Evolutionary conservation across 2,888 invertebrate species (phyloP), one percentile per base, ranked within the genome.

Genomic region (Pyrgus malvae): DNA sequence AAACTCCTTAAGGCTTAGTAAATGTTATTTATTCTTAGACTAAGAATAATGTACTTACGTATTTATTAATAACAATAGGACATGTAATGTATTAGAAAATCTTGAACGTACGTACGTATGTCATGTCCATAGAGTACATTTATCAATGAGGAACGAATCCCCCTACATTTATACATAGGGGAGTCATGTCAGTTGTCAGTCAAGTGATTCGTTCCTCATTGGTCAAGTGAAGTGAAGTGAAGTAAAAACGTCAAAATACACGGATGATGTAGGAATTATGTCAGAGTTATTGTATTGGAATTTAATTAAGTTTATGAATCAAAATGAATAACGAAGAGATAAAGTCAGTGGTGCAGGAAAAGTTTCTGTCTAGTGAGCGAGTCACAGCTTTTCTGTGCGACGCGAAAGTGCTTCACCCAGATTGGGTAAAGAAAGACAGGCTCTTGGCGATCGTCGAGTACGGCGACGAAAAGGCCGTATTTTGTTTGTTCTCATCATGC

Each of bases 401-500:
- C 59, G 89, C 89, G 27, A 89, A 87, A 76, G 81, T 91, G 59
- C 74, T 91, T 50, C 85, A 84, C 70, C 80, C 90, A 48, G 87
- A 91, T 65, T 85, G 84, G 82, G 78, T 85, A 27, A 85, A 85
- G 65, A 87, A 79, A 63, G 90, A 91, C 65, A 76, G 91, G 61
- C 75, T 91, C 48, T 65, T 91, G 55, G 84, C 87, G 19, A 85
- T 91, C 50, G 90, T 90, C 16, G 88, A 90, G 66, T 88, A 85
- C 68, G 88, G 87, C 59, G 89, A 89, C 59, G 90, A 90, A 77
- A 90, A 90, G 68, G 90, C 90, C 50, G 86, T 91, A 48, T 90
- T 91, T 71, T 88, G 89, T 74, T 80, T 90, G 65, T 84, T 80
- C 66, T 83, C 89, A 50, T 87, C 93, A 54, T 92, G 92, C 69